Conservation (phyloP, 1,140 invertebrate species). For the Temnothorax nylanderi region DNA sequence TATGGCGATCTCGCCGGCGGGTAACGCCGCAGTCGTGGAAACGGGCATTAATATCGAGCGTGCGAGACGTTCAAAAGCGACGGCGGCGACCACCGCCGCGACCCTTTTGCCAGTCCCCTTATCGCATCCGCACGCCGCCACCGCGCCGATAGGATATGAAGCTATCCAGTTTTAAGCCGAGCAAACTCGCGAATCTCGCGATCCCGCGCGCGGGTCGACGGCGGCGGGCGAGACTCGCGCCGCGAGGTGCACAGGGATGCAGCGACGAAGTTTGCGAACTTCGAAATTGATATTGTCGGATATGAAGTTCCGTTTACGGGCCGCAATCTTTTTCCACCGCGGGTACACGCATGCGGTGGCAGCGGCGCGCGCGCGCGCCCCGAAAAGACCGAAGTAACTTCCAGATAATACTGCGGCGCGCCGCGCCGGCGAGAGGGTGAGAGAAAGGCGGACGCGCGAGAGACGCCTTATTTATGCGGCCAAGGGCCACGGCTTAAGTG, state of each 20-base stretch:
- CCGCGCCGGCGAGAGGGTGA: neutral
- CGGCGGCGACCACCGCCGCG: neutral
- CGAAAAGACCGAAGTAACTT: neutral
- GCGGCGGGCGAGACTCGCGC: neutral
- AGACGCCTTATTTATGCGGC: constrained; percentile 45
- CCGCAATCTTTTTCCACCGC: constrained; percentile 26
- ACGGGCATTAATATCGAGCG: constrained; percentile 69
- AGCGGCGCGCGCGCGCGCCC: neutral
- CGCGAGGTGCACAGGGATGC: constrained; percentile 2
- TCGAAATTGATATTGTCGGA: constrained; percentile 46
- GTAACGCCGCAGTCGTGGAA: constrained; percentile 62
- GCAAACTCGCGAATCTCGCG: neutral
- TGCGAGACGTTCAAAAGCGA: constrained; percentile 54
- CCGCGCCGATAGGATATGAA: constrained; percentile 38
- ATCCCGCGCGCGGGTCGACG: too few species aligned
- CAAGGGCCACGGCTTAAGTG: constrained; percentile 32
- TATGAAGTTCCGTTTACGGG: constrained; percentile 48
- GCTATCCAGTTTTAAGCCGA: constrained; percentile 65
- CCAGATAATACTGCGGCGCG: constrained; percentile 42
- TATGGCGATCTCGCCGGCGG: constrained; percentile 61
- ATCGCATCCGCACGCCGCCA: constrained; percentile 2
- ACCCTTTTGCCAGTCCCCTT: constrained; percentile 12
- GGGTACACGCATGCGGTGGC: neutral
- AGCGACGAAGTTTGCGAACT: constrained; percentile 38
- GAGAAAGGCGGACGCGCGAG: neutral